phyloP scores from a whole-genome alignment of 2,888 invertebrate species.

The Rosalia funebris region DNA sequence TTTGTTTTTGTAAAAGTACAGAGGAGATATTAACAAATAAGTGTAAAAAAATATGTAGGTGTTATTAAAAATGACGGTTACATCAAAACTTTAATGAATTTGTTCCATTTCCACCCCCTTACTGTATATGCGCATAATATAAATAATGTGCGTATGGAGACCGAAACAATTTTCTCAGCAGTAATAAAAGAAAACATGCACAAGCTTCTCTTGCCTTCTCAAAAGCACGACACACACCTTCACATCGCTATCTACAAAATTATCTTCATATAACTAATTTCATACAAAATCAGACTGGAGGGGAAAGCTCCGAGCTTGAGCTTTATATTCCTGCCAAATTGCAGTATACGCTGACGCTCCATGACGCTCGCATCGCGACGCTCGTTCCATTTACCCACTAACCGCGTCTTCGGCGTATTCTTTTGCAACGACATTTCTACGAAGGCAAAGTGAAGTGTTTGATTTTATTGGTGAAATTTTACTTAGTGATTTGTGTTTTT shows the following conservation, averaged over 20 bases:
- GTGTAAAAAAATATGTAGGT: too few relatives aligned
- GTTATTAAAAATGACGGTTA: too few relatives aligned
- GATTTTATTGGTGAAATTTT: slow-evolving; percentile 1
- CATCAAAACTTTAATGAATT: too few relatives aligned
- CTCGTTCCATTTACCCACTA: slow-evolving; percentile 14
- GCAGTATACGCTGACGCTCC: slow-evolving; percentile 26
- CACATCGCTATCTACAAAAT: slow-evolving; percentile 1
- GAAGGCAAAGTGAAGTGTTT: slow-evolving; percentile 8
- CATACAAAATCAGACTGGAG: slow-evolving; percentile 33
- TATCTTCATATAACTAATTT: slow-evolving; percentile 28
- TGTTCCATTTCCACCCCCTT: too few relatives aligned
- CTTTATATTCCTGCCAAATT: slow-evolving; percentile 26
- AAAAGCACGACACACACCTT: not conserved
- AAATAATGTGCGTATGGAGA: too few relatives aligned
- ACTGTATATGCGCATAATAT: too few relatives aligned
- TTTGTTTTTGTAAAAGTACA: too few relatives aligned
- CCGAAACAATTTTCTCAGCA: too few relatives aligned
- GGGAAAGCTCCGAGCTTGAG: slow-evolving; percentile 29
- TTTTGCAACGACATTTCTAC: not conserved
- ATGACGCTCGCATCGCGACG: slow-evolving; percentile 24
- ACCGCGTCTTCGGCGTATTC: slow-evolving; percentile 15
- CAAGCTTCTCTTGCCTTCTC: not conserved
- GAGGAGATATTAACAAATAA: too few relatives aligned
- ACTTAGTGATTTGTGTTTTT: slow-evolving; percentile 13
- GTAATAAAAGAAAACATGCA: too few relatives aligned